A percentile compares a stretch with the other conserved stretches of the same genome.
phyloP scores from a whole-genome alignment of 2,888 invertebrate genomes.

The Entomobrya proxima region DNA sequence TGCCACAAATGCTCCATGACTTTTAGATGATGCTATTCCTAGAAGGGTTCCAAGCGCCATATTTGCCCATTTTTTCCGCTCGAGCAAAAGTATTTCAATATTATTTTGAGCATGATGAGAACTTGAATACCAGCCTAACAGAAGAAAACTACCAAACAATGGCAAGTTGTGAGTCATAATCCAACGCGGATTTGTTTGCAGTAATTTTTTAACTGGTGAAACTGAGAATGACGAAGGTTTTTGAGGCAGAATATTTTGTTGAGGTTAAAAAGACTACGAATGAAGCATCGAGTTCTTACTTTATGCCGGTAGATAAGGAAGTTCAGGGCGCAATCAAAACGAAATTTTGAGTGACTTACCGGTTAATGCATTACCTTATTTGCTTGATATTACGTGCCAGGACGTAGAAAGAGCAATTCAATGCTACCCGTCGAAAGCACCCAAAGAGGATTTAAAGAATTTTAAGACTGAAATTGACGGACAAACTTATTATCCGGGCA shows the following conservation, averaged over 20 bases:
- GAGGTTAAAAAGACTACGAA: neutral
- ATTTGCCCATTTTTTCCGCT: neutral
- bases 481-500: too few species aligned
- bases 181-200: neutral
- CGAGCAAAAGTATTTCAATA: neutral
- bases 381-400: too few species aligned
- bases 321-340: too few species aligned
- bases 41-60: neutral
- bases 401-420: too few species aligned
- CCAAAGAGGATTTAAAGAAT: too few species aligned
- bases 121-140: neutral
- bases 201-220: neutral
- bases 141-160: neutral
- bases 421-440: too few species aligned
- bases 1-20: neutral
- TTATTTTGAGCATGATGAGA: neutral
- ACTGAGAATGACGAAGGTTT: neutral
- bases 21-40: neutral
- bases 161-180: neutral
- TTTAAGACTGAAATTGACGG: too few species aligned
- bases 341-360: too few species aligned
- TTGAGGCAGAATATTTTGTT: neutral
- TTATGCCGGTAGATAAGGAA: too few species aligned
- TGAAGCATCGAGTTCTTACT: neutral
- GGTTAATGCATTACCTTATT: too few species aligned